Conservation (phyloP, 2,888 invertebrate species). For the Eristalis tenax region DNA sequence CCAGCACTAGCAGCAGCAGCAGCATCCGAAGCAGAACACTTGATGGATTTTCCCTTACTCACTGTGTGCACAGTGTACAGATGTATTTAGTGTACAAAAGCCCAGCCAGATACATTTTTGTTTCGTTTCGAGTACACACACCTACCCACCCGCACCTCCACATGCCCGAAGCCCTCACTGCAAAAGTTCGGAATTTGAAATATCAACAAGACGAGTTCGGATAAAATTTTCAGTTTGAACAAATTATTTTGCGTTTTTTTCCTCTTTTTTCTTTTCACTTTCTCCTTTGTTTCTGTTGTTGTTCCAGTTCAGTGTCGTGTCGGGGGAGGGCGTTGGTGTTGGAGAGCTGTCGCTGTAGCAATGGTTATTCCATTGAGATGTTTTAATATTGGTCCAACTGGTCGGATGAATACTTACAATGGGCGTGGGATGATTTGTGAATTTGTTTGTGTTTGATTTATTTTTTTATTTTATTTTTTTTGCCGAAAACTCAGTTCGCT, state of each 20-base stretch:
- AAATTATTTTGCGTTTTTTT: slow-evolving; percentile 20
- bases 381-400: slow-evolving; percentile 39
- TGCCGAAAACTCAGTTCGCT: background rate
- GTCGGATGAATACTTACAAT: slow-evolving; percentile 16
- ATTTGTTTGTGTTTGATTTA: slow-evolving; percentile 13
- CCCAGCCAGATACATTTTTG: slow-evolving; percentile 22
- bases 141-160: background rate
- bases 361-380: slow-evolving; percentile 5
- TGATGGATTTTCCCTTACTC: slow-evolving; percentile 66
- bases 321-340: background rate
- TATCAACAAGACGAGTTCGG: slow-evolving; percentile 36
- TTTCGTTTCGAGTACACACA: background rate
- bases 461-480: background rate
- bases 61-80: slow-evolving; percentile 4
- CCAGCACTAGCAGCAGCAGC: background rate
- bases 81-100: slow-evolving; percentile 1
- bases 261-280: background rate
- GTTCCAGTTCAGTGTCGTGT: background rate
- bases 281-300: background rate
- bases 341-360: background rate
- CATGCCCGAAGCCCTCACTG: background rate
- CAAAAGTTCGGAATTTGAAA: slow-evolving; percentile 36
- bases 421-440: slow-evolving; percentile 31
- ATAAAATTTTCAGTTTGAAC: slow-evolving; percentile 38
- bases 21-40: slow-evolving; percentile 37